A percentile compares a stretch with the other conserved stretches of the same genome.
Evolutionary conservation across 2,113 vertebrate genomes (phyloP).

Genomic region (Ascaphus truei): DNA sequence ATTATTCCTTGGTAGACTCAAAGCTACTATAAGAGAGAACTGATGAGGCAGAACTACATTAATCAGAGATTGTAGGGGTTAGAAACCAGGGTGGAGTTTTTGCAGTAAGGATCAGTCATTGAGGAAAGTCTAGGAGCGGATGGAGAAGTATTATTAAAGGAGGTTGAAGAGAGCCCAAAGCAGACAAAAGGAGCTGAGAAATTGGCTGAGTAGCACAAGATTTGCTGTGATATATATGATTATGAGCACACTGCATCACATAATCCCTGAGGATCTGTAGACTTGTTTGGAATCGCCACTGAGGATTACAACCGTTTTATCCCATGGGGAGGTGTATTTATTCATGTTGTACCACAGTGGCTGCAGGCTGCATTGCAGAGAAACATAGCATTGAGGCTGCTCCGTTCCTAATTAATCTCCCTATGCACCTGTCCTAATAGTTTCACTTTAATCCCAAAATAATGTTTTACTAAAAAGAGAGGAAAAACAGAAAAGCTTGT

Average conservation of each 20-base stretch:
- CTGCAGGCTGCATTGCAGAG: neutral
- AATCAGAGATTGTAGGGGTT: too few species aligned
- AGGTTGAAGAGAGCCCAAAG: neutral
- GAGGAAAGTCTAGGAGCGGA: neutral
- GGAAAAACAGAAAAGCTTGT: too few species aligned
- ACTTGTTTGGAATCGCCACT: neutral
- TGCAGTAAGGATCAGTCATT: neutral
- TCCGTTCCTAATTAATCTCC: neutral
- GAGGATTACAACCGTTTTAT: neutral
- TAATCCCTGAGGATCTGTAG: neutral
- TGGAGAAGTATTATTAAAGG: neutral
- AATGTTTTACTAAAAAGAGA: too few species aligned
- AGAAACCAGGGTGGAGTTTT: neutral
- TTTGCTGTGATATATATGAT: neutral
- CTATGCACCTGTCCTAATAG: too few species aligned
- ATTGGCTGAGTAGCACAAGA: neutral
- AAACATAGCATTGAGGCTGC: neutral
- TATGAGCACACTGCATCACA: neutral
- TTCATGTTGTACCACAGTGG: neutral
- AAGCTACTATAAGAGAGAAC: neutral
- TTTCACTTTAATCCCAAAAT: too few species aligned
- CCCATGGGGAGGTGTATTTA: neutral
- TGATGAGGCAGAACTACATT: too few species aligned
- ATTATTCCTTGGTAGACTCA: neutral
- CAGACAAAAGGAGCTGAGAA: neutral